Evolutionary conservation across 1,140 invertebrate genomes (phyloP).

Genomic region (Harlomillsia oculata): DNA sequence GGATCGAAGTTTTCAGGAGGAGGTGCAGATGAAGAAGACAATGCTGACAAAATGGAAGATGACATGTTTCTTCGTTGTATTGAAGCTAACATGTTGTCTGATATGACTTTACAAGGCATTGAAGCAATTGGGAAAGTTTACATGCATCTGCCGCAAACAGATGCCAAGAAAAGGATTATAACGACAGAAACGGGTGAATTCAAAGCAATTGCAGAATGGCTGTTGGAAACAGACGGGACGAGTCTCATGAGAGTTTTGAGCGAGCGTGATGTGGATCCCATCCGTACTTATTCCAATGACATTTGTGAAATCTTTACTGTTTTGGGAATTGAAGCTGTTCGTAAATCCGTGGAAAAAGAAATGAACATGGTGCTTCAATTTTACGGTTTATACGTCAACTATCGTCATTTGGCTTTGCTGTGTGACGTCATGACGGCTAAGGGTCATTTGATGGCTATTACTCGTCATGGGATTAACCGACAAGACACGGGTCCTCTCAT

Average conservation of each 20-base stretch:
- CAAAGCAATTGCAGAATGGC: slow-evolving; percentile 96
- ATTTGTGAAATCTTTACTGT: slow-evolving; percentile 99
- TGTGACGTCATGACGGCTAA: slow-evolving; percentile 93
- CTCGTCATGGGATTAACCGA: slow-evolving; percentile 98
- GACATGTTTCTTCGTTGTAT: slow-evolving; percentile 98
- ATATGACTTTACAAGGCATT: slow-evolving; percentile 93
- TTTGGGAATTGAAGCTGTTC: slow-evolving; percentile 96
- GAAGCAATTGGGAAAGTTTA: slow-evolving; percentile 93
- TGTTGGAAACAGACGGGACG: slow-evolving; percentile 97
- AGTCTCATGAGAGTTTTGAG: slow-evolving; percentile 95
- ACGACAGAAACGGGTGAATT: slow-evolving; percentile 97
- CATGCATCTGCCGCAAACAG: slow-evolving; percentile 98
- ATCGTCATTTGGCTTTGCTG: slow-evolving; percentile 94
- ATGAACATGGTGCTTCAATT: slow-evolving; percentile 99
- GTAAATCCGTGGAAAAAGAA: slow-evolving; percentile 98
- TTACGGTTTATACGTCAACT: slow-evolving; percentile 99
- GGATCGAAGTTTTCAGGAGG: slow-evolving; percentile 67
- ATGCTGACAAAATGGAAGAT: slow-evolving; percentile 99
- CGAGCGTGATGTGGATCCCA: slow-evolving; percentile 92
- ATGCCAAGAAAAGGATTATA: slow-evolving; percentile 94
- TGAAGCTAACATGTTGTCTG: slow-evolving; percentile 96
- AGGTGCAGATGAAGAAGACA: slow-evolving; percentile 66
- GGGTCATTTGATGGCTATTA: slow-evolving; percentile 99
- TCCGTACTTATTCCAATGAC: slow-evolving; percentile 95
- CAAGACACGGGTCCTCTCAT: slow-evolving; percentile 99